Conservation (phyloP, 1,140 invertebrate genomes). For the Formica selysi region DNA sequence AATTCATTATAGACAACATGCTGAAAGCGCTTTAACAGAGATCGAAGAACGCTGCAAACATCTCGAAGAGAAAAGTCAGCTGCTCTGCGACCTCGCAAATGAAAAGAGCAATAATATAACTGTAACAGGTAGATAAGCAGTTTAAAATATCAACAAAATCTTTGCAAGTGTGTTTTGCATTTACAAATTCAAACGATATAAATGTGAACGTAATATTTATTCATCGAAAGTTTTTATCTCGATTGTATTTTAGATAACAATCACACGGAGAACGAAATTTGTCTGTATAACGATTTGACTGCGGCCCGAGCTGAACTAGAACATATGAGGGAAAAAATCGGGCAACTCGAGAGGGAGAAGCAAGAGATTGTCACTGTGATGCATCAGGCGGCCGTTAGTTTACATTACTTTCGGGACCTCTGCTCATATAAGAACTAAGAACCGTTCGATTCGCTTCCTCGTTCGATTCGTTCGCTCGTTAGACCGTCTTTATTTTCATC, state of each 20-base stretch:
- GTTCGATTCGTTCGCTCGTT: constrained; percentile 21
- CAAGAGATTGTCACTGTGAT: constrained; percentile 74
- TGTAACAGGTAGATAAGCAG: constrained; percentile 62
- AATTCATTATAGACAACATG: constrained; percentile 60
- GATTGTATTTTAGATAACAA: constrained; percentile 58
- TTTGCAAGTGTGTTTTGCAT: background rate
- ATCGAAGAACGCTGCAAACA: constrained; percentile 63
- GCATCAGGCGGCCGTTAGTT: constrained; percentile 75
- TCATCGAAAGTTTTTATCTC: background rate
- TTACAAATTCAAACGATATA: background rate
- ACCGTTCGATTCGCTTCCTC: constrained; percentile 38
- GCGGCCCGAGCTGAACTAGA: constrained; percentile 40
- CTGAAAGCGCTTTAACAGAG: constrained; percentile 56
- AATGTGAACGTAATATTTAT: background rate
- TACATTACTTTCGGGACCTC: constrained; percentile 68
- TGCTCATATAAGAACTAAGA: constrained; percentile 64
- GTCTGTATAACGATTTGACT: constrained; percentile 74
- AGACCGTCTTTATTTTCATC: constrained; percentile 35
- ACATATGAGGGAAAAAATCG: constrained; percentile 61
- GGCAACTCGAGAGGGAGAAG: constrained; percentile 70
- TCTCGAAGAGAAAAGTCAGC: constrained; percentile 74
- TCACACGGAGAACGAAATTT: constrained; percentile 76
- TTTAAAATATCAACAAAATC: constrained; percentile 17
- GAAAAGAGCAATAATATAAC: constrained; percentile 68
- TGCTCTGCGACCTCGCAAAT: constrained; percentile 70